Evolutionary conservation across 2,113 vertebrate genomes (phyloP), one percentile per base, ranked within the genome.

Genomic region (Falcunculus frontatus): DNA sequence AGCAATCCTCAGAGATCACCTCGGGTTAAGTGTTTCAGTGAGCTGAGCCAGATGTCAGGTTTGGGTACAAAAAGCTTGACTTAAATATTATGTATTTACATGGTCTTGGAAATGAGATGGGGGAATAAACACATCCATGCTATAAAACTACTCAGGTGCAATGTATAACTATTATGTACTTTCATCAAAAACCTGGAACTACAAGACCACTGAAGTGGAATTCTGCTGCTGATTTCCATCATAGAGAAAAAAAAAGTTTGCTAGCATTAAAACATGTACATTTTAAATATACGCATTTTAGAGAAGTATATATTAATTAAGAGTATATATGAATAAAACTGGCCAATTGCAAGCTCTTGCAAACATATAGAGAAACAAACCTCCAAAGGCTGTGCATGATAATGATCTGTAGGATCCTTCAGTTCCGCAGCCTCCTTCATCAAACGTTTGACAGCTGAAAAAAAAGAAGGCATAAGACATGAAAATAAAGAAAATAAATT

Each of bases 381-480:
- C 97, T 99, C 99, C 95, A 99, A 98, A 76, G 99, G 99, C 89
- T 99, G 99, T 44, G 99, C 99, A 70, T 99, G 99, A 97, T 99
- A 99, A 96, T 99, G 99, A 96, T 99, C 99, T 70, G 99, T 99
- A 55, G 99, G 99, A 63, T 99, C 99, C 93, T 98, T 98, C 93
- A 99, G 97, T 90, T 99, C 99, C 20, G 99, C 99, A 18, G 99
- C 99, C 96, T 99, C 99, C 93, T 99, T 99, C 99, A 99, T 99
- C 97, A 99, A 98, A 96, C 99, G 98, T 96, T 99, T 99, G 82
- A 99, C 99, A 94, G 99, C 99, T 99, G 83, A 95, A 97, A 69
- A 96, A 78, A 72, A 74, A 85, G 94, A 91, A 97, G 77, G n/a
- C 33, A 16, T 7, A 92, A 72, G 74, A 92, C 62, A 89, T 17